Evolutionary conservation across 2,888 invertebrate genomes (phyloP).

Genomic region (Ommatoiulus sabulosus): DNA sequence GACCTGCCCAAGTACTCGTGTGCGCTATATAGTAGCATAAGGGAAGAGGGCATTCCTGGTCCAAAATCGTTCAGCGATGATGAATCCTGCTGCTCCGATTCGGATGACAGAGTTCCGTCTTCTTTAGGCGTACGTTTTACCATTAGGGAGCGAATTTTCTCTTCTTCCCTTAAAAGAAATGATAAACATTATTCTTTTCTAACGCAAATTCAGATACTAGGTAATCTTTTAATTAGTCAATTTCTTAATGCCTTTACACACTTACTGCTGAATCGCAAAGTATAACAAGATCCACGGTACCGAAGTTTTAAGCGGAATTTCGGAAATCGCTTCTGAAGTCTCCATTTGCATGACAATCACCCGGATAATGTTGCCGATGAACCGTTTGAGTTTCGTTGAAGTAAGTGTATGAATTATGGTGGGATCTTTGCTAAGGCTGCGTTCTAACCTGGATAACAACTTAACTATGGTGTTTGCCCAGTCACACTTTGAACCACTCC

Average conservation of each 20-base stretch:
- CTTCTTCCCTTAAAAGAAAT: conserved; percentile 65
- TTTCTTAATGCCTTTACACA: not conserved
- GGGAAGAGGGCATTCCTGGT: conserved; percentile 69
- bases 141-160: conserved; percentile 61
- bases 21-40: conserved; percentile 82
- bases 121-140: conserved; percentile 45
- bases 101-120: not conserved
- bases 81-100: not conserved
- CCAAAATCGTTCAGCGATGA: conserved; percentile 59
- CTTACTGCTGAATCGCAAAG: conserved; percentile 76
- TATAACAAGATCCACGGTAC: conserved; percentile 87
- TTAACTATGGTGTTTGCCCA: conserved; percentile 57
- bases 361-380: conserved; percentile 80
- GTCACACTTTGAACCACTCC: conserved; percentile 45
- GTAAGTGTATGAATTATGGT: conserved; percentile 53
- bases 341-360: conserved; percentile 85
- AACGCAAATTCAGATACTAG: not conserved
- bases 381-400: conserved; percentile 73
- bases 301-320: conserved; percentile 78
- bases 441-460: conserved; percentile 60
- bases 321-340: conserved; percentile 74
- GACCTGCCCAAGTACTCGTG: conserved; percentile 84
- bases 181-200: conserved; percentile 37
- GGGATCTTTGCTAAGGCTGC: conserved; percentile 56
- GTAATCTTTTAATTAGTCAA: not conserved